Base-by-base conservation (phyloP, 2,113 vertebrate species). In the Rhynchomys soricoides region DNA sequence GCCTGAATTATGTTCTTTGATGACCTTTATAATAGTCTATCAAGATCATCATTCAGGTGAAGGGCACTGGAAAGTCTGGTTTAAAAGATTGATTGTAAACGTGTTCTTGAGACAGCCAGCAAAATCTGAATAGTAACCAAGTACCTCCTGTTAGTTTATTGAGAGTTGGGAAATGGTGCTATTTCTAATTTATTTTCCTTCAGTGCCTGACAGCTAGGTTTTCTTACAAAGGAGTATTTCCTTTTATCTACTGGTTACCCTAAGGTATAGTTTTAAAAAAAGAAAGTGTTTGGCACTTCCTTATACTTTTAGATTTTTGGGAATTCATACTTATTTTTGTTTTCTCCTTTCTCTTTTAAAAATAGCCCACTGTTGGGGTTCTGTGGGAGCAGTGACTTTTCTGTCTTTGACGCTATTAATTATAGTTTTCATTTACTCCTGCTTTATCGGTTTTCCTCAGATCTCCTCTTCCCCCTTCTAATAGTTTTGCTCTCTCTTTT, bases 351-450 rank as follows among this genome's bases (percentile, higher is more conserved):
- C 52, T 24, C 71, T 45, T 66, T 83, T 89, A 91, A 96, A 96
- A 96, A 87, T 95, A 95, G 55, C 62, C 22, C 92, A 19, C 21
- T 73, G 13, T 88, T 94, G 64, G 71, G 75, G 81, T 87, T 95
- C 79, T 52, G 50, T 87, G 78, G 87, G 74, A 90, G 85, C 74
- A 45, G 7, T 95, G 78, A 68, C 78, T 93, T 96, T 92, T 79
- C 86, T 94, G 68, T 74, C 55, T 95, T 79, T 92, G 94, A 83
- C 45, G 83, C 37, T 94, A 90, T 93, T 93, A 96, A 96, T 96
- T 97, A 96, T 43, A 93, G 90, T 95, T 93, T 95, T 93, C 62
- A 52, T 93, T 94, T 89, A 92, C 83, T 93, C 43, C 29, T 91
- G 89, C 70, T 94, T 96, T 91, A n/a, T 89, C 62, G 93, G 48